Evolutionary conservation across 2,797 vertebrate species (phyloP).

Genomic region (Rhabdophis nuchalis): DNA sequence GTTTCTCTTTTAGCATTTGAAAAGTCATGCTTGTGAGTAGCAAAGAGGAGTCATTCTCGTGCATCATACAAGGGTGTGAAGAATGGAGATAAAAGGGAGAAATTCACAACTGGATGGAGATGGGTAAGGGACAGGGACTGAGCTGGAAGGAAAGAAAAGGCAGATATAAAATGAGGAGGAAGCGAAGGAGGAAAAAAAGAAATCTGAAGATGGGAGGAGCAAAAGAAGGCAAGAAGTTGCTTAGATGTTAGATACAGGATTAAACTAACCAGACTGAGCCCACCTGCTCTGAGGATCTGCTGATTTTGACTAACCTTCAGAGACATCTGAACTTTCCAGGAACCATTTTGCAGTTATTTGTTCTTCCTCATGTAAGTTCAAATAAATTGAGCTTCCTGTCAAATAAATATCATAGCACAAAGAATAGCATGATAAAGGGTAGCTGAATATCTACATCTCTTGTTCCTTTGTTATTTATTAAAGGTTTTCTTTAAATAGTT

Average conservation of each 20-base stretch:
- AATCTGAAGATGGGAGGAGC: background rate
- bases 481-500: background rate
- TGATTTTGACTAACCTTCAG: background rate
- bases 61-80: background rate
- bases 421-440: background rate
- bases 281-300: background rate
- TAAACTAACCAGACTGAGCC: background rate
- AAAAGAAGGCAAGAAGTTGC: background rate
- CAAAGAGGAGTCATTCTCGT: background rate
- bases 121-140: background rate
- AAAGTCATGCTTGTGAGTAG: background rate
- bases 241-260: background rate
- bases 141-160: background rate
- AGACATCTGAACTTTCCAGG: background rate
- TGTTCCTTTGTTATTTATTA: background rate
- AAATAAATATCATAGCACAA: background rate
- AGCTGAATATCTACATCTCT: background rate
- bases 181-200: background rate
- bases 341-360: background rate
- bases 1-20: background rate
- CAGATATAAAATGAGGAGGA: background rate
- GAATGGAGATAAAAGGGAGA: background rate
- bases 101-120: background rate
- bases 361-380: background rate
- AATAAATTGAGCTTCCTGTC: background rate